Evolutionary conservation across 2,113 vertebrate genomes (phyloP).

Genomic region (Neolamprologus hecqui): DNA sequence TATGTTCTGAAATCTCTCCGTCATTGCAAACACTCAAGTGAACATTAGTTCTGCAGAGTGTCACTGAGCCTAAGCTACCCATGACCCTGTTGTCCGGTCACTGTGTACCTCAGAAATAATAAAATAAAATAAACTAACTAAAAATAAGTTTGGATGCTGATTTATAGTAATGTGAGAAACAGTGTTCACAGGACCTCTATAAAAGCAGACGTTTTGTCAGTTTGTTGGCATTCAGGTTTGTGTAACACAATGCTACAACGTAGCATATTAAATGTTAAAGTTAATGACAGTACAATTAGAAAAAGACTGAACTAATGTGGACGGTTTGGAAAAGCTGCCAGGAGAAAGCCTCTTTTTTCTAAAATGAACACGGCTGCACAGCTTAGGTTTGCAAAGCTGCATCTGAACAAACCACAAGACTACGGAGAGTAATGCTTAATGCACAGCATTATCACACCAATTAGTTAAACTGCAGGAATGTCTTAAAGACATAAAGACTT

Average conservation of each 20-base stretch:
- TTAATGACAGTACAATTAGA: background rate
- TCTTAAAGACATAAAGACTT: too few species aligned
- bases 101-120: background rate
- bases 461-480: too few species aligned
- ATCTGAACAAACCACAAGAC: background rate
- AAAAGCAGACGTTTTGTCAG: accelerated
- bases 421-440: accelerated
- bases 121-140: background rate
- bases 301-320: background rate
- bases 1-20: background rate
- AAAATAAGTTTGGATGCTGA: background rate
- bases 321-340: background rate
- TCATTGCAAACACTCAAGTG: background rate
- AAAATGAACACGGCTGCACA: accelerated
- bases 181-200: background rate
- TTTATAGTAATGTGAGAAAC: background rate
- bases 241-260: background rate
- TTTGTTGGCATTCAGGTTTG: background rate
- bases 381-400: background rate
- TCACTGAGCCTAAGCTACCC: background rate
- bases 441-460: background rate
- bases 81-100: accelerated
- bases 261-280: background rate
- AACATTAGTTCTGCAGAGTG: background rate
- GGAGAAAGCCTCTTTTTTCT: background rate